A percentile compares a stretch with the other conserved stretches of the same genome.
These are phyloP conservation scores for Platynereis dumerilii DNA, from an alignment of 2,888 invertebrate species.

Conservation along the genomic window DNA sequence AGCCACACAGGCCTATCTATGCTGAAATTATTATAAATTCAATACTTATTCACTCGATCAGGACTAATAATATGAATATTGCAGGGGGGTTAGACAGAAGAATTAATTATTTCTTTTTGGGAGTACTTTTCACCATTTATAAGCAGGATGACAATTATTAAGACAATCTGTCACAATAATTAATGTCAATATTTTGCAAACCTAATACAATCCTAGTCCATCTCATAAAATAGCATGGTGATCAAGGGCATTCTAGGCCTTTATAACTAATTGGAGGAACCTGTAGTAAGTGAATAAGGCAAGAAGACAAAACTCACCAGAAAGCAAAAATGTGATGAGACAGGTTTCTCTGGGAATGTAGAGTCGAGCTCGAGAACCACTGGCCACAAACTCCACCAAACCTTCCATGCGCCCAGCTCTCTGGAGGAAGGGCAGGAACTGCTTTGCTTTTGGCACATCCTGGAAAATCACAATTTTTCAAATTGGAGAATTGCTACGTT, in stretches of 20 bases:
- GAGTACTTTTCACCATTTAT: no score
- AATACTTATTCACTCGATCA: no score
- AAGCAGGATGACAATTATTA: no score
- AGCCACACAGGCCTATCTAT: no score
- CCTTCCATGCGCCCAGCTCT: constrained; percentile 89
- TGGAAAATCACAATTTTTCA: constrained; percentile 53
- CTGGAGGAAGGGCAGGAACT: constrained; percentile 92
- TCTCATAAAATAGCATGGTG: background rate
- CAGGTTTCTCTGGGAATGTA: constrained; percentile 95
- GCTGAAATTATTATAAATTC: no score
- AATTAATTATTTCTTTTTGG: no score
- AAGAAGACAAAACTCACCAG: constrained; percentile 67
- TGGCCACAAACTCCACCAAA: constrained; percentile 95
- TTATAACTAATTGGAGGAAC: background rate
- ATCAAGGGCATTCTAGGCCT: background rate
- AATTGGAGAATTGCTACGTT: background rate
- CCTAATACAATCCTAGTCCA: background rate
- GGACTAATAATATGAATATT: no score
- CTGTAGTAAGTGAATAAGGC: background rate
- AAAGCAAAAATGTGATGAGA: constrained; percentile 90
- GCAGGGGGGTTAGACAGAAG: no score
- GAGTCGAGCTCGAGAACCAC: constrained; percentile 90
- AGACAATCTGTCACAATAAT: no score
- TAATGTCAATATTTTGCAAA: background rate
- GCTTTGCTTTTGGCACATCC: constrained; percentile 79